These are phyloP conservation scores for Axinella damicornis DNA, from an alignment of 37 sponge, comb jelly and placozoan species.

Conservation along the genomic window DNA sequence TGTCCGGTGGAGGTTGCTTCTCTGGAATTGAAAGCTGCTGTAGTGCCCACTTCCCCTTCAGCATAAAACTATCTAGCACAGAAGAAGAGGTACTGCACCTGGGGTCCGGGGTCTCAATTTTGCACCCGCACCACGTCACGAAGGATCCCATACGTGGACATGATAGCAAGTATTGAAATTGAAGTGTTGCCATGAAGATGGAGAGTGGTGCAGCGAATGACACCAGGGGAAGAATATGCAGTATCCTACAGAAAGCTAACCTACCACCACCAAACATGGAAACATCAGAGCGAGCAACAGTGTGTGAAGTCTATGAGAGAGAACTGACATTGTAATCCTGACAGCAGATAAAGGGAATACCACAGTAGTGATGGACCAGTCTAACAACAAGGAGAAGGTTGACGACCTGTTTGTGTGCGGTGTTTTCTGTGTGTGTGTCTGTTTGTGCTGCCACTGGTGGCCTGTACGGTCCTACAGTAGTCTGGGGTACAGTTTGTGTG, in stretches of 20 bases:
- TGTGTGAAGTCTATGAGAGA: not conserved
- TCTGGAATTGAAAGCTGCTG: too few relatives aligned
- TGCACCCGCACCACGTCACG: slow-evolving; percentile 34
- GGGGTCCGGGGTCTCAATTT: slow-evolving; percentile 38
- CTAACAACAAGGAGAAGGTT: too few relatives aligned
- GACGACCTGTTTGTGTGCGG: too few relatives aligned
- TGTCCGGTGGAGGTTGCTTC: too few relatives aligned
- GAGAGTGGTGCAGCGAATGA: slow-evolving; percentile 3
- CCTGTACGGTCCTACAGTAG: not conserved
- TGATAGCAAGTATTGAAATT: slow-evolving; percentile 7
- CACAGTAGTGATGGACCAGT: too few relatives aligned
- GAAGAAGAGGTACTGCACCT: slow-evolving; percentile 3
- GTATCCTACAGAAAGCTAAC: not conserved
- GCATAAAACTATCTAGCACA: not conserved
- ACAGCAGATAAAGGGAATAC: not conserved
- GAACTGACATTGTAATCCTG: not conserved
- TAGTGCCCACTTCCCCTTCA: too few relatives aligned
- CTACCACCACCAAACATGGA: slow-evolving; percentile 18
- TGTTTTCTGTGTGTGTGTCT: too few relatives aligned
- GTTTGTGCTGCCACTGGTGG: too few relatives aligned
- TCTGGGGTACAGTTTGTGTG: slow-evolving; percentile 39
- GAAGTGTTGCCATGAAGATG: slow-evolving; percentile 1
- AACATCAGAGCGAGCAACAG: not conserved
- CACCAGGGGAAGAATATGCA: not conserved
- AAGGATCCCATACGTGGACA: slow-evolving; percentile 24